Conservation (phyloP, 2,888 invertebrate species). For the Xestia xanthographa region DNA sequence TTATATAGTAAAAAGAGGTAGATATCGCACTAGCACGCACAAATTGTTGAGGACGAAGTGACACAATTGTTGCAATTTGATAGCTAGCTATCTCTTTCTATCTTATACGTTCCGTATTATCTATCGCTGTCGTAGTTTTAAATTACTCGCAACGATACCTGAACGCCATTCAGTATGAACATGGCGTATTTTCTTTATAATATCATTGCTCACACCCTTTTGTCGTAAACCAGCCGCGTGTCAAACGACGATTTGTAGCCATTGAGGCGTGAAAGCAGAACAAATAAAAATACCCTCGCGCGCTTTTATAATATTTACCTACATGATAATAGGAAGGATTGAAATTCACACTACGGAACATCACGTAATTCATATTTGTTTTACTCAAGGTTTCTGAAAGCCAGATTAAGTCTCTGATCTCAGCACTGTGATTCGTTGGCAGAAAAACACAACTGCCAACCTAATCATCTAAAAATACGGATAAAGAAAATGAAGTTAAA, state of each 20-base stretch:
- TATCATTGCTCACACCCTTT: too few species aligned
- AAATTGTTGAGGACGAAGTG: too few species aligned
- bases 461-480: not conserved
- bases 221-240: slow-evolving; percentile 20
- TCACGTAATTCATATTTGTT: not conserved
- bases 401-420: not conserved
- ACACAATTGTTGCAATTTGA: too few species aligned
- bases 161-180: too few species aligned
- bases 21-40: too few species aligned
- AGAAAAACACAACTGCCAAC: not conserved
- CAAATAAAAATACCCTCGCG: slow-evolving; percentile 16
- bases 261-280: slow-evolving; percentile 3
- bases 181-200: too few species aligned
- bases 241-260: slow-evolving; percentile 9
- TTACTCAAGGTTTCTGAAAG: slow-evolving; percentile 2
- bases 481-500: not conserved
- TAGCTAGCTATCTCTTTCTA: too few species aligned
- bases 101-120: too few species aligned
- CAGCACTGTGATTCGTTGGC: not conserved
- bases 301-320: slow-evolving; percentile 21
- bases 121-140: too few species aligned
- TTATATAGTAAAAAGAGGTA: too few species aligned
- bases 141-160: too few species aligned
- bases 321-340: slow-evolving; percentile 5
- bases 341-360: not conserved